Evolutionary conservation across 2,888 invertebrate genomes (phyloP).

Genomic region (Mimas tiliae): DNA sequence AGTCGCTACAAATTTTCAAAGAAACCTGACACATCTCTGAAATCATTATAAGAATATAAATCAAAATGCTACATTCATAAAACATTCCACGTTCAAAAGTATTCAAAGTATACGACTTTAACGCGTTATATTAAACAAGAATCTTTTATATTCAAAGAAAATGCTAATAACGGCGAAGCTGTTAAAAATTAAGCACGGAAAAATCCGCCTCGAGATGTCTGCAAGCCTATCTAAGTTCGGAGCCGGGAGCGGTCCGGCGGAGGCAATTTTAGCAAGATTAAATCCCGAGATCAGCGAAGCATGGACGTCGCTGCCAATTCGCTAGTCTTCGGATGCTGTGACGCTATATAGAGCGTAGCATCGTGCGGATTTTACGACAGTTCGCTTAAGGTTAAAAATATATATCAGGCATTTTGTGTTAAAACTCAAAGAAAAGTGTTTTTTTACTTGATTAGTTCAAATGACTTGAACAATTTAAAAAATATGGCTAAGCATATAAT

Average conservation of each 20-base stretch:
- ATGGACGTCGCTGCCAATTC: constrained; percentile 45
- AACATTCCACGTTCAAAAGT: constrained; percentile 2
- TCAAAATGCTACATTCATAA: constrained; percentile 7
- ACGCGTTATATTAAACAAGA: constrained; percentile 16
- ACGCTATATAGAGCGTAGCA: constrained; percentile 2
- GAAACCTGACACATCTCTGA: not conserved
- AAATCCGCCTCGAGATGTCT: constrained; percentile 49
- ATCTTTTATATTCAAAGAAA: constrained; percentile 31
- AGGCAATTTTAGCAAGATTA: constrained; percentile 65
- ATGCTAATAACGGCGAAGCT: constrained; percentile 47
- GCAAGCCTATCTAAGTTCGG: constrained; percentile 48
- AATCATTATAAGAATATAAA: not conserved
- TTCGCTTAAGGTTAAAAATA: not conserved
- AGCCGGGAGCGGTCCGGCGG: constrained; percentile 46
- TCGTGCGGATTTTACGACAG: constrained; percentile 5
- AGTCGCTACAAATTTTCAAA: not conserved
- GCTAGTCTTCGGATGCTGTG: constrained; percentile 43
- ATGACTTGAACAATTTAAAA: too few species aligned
- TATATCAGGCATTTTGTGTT: too few species aligned
- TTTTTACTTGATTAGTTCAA: too few species aligned
- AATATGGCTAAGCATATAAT: too few species aligned
- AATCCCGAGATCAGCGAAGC: constrained; percentile 54
- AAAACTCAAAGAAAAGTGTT: too few species aligned
- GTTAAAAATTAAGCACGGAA: constrained; percentile 50
- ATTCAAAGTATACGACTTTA: constrained; percentile 10